phyloP scores from a whole-genome alignment of 1,140 invertebrate genomes.

The Lordiphosa stackelbergi region DNA sequence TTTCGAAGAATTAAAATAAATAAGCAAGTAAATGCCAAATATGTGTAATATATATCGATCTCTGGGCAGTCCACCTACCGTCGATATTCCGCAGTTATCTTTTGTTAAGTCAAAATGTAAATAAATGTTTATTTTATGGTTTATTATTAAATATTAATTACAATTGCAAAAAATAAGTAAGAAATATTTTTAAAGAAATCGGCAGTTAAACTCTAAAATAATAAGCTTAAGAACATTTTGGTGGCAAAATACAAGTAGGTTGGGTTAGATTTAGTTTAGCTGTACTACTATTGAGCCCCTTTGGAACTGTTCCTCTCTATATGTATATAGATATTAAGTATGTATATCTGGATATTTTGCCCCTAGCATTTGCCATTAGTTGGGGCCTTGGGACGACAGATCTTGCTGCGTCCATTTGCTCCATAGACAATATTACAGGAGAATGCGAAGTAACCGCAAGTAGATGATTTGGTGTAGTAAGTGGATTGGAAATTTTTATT shows the following conservation, averaged over 20 bases:
- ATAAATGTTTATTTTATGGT: constrained; percentile 18
- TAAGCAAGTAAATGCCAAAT: no score
- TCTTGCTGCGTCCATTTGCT: constrained; percentile 85
- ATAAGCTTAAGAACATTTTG: constrained; percentile 43
- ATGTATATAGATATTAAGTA: constrained; percentile 13
- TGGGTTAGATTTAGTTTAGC: constrained; percentile 31
- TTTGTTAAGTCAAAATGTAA: no score
- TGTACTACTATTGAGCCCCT: constrained; percentile 49
- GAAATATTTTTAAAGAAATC: constrained; percentile 39
- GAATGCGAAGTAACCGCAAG: constrained; percentile 90
- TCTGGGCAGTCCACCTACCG: no score
- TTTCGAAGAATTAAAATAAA: no score
- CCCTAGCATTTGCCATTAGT: constrained; percentile 73
- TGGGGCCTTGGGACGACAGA: constrained; percentile 85
- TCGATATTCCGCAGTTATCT: no score
- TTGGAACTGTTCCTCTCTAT: constrained; percentile 34
- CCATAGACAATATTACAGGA: constrained; percentile 87
- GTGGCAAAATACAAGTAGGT: constrained; percentile 49
- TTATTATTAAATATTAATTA: constrained; percentile 70
- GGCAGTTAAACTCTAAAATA: constrained; percentile 50
- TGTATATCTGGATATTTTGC: no score
- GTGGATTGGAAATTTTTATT: constrained; percentile 84
- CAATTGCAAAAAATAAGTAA: constrained; percentile 42
- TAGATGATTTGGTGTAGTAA: constrained; percentile 90
- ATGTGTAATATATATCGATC: no score